Percentiles rank a stretch among this genome's conserved stretches.
Evolutionary conservation across 2,888 invertebrate genomes (phyloP).

Genomic region (Noctua comes): DNA sequence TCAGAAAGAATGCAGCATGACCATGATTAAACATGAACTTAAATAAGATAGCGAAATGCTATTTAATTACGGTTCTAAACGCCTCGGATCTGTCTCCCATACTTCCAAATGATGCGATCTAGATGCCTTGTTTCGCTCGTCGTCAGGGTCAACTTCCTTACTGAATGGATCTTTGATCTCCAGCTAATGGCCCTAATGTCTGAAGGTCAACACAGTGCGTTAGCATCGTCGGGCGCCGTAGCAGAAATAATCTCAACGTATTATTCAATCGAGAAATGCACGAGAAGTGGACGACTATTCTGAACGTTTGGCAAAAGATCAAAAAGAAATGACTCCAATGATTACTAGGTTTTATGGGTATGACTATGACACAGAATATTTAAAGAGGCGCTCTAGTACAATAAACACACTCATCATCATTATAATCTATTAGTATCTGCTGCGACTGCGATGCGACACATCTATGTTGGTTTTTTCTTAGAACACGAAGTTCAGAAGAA

Average conservation of each 20-base stretch:
- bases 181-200: constrained; percentile 39
- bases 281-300: constrained; percentile 24
- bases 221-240: constrained; percentile 23
- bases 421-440: constrained; percentile 39
- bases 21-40: neutral
- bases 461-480: constrained; percentile 24
- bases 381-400: constrained; percentile 19
- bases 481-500: constrained; percentile 36
- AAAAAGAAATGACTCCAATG: constrained; percentile 63
- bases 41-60: neutral
- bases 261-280: constrained; percentile 34
- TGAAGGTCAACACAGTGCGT: constrained; percentile 48
- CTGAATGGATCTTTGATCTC: constrained; percentile 45
- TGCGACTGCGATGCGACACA: constrained; percentile 6
- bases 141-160: constrained; percentile 35
- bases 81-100: neutral
- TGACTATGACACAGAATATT: constrained; percentile 26
- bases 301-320: constrained; percentile 65
- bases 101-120: constrained; percentile 18
- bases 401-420: constrained; percentile 36
- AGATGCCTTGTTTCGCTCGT: constrained; percentile 15
- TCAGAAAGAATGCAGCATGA: neutral
- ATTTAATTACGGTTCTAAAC: neutral
- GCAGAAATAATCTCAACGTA: constrained; percentile 29
- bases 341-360: constrained; percentile 52